Percentiles rank a stretch among this genome's conserved stretches.
Evolutionary conservation across 2,113 vertebrate genomes (phyloP).

Genomic region (Brienomyrus longianalis): DNA sequence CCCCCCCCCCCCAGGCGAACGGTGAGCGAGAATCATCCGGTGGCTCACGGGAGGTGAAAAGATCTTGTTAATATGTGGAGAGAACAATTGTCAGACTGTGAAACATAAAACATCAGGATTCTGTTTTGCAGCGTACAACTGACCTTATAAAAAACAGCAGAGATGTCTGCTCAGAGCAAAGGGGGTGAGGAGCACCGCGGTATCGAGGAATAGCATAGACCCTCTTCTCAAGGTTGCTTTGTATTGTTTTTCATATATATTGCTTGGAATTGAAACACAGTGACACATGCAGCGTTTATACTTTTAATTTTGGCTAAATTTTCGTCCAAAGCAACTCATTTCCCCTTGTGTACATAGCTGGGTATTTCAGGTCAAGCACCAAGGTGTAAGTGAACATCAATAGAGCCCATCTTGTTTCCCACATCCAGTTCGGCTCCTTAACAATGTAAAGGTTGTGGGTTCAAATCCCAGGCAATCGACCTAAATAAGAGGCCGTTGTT

Average conservation of each 20-base stretch:
- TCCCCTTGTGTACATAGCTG: not conserved
- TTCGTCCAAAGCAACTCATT: not conserved
- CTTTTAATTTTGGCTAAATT: not conserved
- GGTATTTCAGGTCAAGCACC: not conserved
- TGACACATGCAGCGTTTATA: not conserved
- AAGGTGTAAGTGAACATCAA: not conserved
- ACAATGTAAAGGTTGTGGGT: not conserved
- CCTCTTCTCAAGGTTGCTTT: not conserved
- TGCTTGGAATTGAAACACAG: not conserved
- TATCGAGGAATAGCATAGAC: not conserved
- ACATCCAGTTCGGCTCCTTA: not conserved
- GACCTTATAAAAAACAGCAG: not conserved
- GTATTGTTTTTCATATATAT: not conserved
- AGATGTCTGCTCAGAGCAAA: not conserved
- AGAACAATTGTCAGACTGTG: not conserved
- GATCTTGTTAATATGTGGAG: not conserved
- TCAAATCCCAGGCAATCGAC: not conserved
- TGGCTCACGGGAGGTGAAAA: not conserved
- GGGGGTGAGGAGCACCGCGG: not conserved
- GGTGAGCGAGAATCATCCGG: not conserved
- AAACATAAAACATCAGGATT: not conserved
- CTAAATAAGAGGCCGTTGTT: not conserved
- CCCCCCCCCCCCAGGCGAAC: not conserved
- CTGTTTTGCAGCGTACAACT: not conserved
- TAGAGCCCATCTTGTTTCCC: not conserved